Evolutionary conservation across 2,113 vertebrate species (phyloP).

Genomic region (Oenanthe melanoleuca): DNA sequence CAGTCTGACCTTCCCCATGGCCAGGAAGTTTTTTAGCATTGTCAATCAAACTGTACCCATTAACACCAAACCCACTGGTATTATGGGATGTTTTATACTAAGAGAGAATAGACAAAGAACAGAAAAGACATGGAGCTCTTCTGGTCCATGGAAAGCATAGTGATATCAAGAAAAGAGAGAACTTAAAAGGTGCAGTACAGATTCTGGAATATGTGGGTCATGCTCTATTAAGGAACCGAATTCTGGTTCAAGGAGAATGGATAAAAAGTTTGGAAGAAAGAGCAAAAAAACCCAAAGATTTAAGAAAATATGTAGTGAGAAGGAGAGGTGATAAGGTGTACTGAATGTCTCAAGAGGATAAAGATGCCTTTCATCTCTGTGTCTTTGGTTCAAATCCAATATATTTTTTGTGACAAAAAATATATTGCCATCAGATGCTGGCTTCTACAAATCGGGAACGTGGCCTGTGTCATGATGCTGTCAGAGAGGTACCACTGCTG

Average conservation of each 20-base stretch:
- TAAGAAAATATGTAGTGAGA: neutral
- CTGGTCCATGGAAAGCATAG: neutral
- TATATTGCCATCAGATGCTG: neutral
- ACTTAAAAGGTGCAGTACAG: neutral
- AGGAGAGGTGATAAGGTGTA: neutral
- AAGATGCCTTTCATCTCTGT: neutral
- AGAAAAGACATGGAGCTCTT: neutral
- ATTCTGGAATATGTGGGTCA: neutral
- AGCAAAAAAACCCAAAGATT: neutral
- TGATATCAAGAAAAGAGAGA: neutral
- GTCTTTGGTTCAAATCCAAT: neutral
- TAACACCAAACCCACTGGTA: neutral
- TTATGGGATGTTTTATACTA: neutral
- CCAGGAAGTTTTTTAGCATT: slow-evolving; percentile 5
- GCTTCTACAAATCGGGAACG: neutral
- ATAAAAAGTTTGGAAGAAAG: neutral
- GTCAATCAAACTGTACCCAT: neutral
- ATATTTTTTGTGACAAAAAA: neutral
- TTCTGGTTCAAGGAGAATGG: neutral
- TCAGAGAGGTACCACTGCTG: neutral
- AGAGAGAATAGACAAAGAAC: neutral
- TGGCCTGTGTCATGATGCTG: neutral
- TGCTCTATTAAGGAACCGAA: neutral
- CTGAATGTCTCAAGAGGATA: neutral
- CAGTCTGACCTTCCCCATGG: neutral